Base-by-base conservation (phyloP, 2,888 invertebrate species). In the Periphyllus acericola region DNA sequence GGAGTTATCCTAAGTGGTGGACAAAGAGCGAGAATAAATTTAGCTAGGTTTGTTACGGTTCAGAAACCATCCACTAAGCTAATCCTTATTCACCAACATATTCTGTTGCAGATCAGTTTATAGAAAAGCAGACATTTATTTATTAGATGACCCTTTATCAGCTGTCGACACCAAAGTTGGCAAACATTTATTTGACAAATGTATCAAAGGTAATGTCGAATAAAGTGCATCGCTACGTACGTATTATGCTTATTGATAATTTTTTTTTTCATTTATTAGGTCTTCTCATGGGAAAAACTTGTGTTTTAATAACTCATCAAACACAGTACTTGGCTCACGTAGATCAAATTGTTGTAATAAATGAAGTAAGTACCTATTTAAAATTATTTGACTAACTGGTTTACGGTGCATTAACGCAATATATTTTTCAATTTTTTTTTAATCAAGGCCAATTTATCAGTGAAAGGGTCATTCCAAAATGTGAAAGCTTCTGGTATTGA, bases 1-100 rank as follows among this genome's bases (percentile, higher is more conserved):
- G 97, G 97, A 21, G 94, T 96, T 89, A 95, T 95, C 89, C 93
- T 97, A 25, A 96, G 96, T 90, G 97, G 97, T 89, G 96, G 97
- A 2, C 98, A 98, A 91, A 94, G 96, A 89, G 97, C 98, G 0
- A 93, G 96, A 82, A 91, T 94, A 52, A 92, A 92, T 89, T 91
- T 94, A 76, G 92, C 92, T 11, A 91, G 92, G 91, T 90, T 91
- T 91, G 11, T 89, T 21, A 79, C n/a, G n/a, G n/a, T n/a, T n/a
- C n/a, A 72, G 40, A 88, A 55, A 29, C 80, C 87, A 66, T 55
- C 32, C 78, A 85, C 55, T 40, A 55, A n/a, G 29, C 52, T 46
- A 36, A 79, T 87, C 68, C 8, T 21, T 79, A 85, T 60, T 46
- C 55, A 11, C 17, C 9, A 21, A 60, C 17, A 11, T 11, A 4